These are phyloP conservation scores for Eumeta japonica DNA, from an alignment of 1,140 invertebrate species.

Conservation along the genomic window DNA sequence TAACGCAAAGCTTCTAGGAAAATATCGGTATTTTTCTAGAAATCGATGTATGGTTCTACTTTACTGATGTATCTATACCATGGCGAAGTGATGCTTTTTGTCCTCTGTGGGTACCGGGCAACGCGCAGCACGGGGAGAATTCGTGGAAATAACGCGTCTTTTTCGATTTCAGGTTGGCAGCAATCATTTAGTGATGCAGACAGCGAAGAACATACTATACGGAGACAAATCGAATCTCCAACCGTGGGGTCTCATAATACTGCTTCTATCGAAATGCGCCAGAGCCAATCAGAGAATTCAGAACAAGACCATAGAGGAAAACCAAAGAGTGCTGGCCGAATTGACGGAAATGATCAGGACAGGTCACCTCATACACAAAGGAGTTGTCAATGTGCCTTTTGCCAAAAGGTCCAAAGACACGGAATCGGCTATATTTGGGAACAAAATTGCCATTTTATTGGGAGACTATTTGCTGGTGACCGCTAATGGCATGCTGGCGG, in stretches of 20 bases:
- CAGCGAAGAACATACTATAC: slow-evolving; percentile 78
- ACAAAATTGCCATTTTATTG: slow-evolving; percentile 86
- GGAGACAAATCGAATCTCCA: slow-evolving; percentile 84
- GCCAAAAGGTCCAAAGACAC: slow-evolving; percentile 51
- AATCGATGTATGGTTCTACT: too few relatives aligned
- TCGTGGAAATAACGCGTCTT: slow-evolving; percentile 5
- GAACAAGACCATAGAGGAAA: slow-evolving; percentile 42
- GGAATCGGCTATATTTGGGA: slow-evolving; percentile 68
- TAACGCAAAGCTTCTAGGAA: too few relatives aligned
- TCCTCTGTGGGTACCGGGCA: too few relatives aligned
- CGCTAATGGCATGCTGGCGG: slow-evolving; percentile 76
- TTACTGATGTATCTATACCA: too few relatives aligned
- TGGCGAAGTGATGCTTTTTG: too few relatives aligned
- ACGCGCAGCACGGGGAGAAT: too few relatives aligned
- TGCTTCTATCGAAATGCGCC: slow-evolving; percentile 83
- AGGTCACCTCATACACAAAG: slow-evolving; percentile 87
- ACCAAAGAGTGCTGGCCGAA: slow-evolving; percentile 82
- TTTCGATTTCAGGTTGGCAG: slow-evolving; percentile 65
- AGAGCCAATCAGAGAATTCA: slow-evolving; percentile 21
- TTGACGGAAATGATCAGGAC: slow-evolving; percentile 94
- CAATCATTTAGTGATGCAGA: slow-evolving; percentile 86
- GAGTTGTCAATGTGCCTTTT: slow-evolving; percentile 72
- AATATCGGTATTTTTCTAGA: too few relatives aligned
- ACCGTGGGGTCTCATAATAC: slow-evolving; percentile 82
- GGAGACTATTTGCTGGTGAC: slow-evolving; percentile 88